phyloP scores from a whole-genome alignment of 1,140 invertebrate species.

The Aethina tumida region DNA sequence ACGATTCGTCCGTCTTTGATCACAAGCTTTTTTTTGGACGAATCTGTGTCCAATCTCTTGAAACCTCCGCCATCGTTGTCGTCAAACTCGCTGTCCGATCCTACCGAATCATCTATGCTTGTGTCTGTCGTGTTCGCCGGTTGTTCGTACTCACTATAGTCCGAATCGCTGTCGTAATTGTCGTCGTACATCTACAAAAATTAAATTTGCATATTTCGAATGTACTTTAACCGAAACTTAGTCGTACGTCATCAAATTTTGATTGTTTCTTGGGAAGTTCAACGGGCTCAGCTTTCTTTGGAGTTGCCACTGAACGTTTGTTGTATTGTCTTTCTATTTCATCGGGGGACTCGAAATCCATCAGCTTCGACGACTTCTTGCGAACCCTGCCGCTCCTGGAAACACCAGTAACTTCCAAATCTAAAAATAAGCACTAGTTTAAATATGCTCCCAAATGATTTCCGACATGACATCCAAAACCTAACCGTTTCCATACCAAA shows the following conservation, averaged over 20 bases:
- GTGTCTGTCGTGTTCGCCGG: slow-evolving; percentile 26
- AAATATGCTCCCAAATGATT: slow-evolving; percentile 6
- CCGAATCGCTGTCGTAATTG: slow-evolving; percentile 38
- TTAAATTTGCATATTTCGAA: neutral
- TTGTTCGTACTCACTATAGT: slow-evolving; percentile 32
- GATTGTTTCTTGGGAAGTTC: slow-evolving; percentile 34
- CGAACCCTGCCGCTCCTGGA: slow-evolving; percentile 79
- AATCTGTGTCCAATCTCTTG: slow-evolving; percentile 43
- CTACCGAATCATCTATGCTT: slow-evolving; percentile 34
- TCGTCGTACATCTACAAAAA: slow-evolving; percentile 18
- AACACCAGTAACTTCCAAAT: slow-evolving; percentile 73
- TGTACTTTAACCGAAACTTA: neutral
- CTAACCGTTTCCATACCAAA: neutral
- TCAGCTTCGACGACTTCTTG: slow-evolving; percentile 89
- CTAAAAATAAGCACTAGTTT: slow-evolving; percentile 32
- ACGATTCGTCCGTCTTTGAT: slow-evolving; percentile 65
- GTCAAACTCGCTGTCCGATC: slow-evolving; percentile 40
- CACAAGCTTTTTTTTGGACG: slow-evolving; percentile 60
- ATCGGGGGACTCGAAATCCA: slow-evolving; percentile 85
- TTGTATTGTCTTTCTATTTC: slow-evolving; percentile 48
- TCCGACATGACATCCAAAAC: neutral
- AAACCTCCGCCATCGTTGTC: slow-evolving; percentile 41
- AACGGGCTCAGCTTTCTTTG: slow-evolving; percentile 29
- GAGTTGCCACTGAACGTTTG: slow-evolving; percentile 34
- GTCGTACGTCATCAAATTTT: slow-evolving; percentile 28